Conservation (phyloP, 2,888 invertebrate genomes). For the Melieria omissa region DNA sequence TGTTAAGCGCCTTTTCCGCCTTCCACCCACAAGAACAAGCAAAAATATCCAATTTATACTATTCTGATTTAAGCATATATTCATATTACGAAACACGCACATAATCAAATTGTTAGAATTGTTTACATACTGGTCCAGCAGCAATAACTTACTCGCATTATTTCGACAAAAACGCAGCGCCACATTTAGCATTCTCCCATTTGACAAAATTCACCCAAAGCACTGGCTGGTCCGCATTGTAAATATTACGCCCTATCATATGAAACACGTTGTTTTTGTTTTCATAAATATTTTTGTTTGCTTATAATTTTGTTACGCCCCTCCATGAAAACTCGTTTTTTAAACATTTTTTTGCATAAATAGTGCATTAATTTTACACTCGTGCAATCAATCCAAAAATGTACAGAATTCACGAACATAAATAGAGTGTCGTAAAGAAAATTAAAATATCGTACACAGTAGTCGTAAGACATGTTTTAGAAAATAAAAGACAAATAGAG, state of each 20-base stretch:
- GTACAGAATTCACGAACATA: slow-evolving; percentile 41
- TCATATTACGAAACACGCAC: no score
- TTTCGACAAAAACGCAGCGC: no score
- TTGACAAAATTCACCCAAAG: not conserved
- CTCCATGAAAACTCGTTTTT: no score
- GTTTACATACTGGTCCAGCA: no score
- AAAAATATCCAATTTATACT: no score
- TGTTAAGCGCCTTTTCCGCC: no score
- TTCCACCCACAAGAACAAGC: no score
- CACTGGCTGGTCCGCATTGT: slow-evolving; percentile 32
- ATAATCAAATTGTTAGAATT: no score
- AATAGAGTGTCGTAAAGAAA: slow-evolving; percentile 45
- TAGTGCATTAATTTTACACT: slow-evolving; percentile 42
- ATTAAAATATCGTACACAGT: slow-evolving; percentile 36
- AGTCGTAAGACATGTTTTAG: slow-evolving; percentile 50
- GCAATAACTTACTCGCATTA: no score
- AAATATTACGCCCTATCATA: slow-evolving; percentile 39
- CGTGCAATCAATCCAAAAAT: slow-evolving; percentile 44
- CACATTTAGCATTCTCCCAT: no score
- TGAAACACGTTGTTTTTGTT: not conserved
- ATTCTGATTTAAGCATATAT: no score
- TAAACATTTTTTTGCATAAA: not conserved
- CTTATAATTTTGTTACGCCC: not conserved
- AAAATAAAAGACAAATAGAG: slow-evolving; percentile 39
- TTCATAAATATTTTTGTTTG: not conserved